Evolutionary conservation across 2,113 vertebrate genomes (phyloP).

Genomic region (Strix aluco): DNA sequence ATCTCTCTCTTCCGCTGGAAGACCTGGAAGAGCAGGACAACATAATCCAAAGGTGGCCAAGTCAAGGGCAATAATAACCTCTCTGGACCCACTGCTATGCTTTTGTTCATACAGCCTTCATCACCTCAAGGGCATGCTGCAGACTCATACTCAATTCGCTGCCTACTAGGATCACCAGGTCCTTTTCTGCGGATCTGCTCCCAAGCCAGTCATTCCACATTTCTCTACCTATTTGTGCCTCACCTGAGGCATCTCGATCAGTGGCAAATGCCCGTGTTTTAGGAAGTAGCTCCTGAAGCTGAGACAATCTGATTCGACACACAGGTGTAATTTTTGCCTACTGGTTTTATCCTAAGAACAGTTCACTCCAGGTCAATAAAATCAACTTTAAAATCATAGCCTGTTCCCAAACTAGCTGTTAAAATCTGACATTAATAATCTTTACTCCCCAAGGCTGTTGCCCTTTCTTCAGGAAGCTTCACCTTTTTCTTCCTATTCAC

Average conservation of each 20-base stretch:
- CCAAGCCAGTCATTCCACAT: background rate
- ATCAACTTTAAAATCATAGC: background rate
- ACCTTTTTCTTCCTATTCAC: background rate
- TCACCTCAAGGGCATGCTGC: background rate
- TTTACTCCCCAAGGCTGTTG: background rate
- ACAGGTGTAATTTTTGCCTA: background rate
- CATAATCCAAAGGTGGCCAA: background rate
- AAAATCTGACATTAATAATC: background rate
- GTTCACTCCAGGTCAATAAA: background rate
- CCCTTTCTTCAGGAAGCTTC: background rate
- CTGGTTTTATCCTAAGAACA: background rate
- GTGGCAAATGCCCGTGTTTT: background rate
- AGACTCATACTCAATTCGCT: background rate
- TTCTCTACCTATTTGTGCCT: background rate
- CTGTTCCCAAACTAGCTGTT: background rate
- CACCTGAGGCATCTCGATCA: background rate
- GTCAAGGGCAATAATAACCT: background rate
- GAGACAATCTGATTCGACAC: background rate
- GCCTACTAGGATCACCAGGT: background rate
- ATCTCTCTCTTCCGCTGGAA: background rate
- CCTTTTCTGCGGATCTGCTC: background rate
- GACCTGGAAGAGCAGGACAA: background rate
- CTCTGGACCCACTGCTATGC: background rate
- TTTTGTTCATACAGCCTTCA: background rate
- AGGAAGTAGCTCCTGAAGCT: background rate